Conservation (phyloP, 2,888 invertebrate species). For the Dasypolia templi region DNA sequence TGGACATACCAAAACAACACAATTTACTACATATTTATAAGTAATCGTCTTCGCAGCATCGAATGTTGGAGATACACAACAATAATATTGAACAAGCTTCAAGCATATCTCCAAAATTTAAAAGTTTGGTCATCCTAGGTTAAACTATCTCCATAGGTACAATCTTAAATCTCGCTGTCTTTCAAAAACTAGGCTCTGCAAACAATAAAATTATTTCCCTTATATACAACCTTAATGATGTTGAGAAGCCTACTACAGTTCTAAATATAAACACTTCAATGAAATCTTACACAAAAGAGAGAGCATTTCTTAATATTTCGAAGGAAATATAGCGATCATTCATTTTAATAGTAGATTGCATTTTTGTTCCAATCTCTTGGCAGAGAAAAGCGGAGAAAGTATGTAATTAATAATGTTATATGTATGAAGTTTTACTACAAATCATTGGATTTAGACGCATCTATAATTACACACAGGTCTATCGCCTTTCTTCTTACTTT, state of each 20-base stretch:
- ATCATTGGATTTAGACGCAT: slow-evolving; percentile 61
- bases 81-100: neutral
- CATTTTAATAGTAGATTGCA: slow-evolving; percentile 75
- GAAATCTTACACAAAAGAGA: slow-evolving; percentile 48
- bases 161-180: too few relatives aligned
- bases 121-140: too few relatives aligned
- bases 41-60: neutral
- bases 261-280: slow-evolving; percentile 23
- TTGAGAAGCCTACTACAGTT: neutral
- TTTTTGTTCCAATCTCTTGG: slow-evolving; percentile 69
- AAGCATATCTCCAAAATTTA: neutral
- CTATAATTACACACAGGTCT: slow-evolving; percentile 56
- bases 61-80: neutral
- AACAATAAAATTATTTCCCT: neutral
- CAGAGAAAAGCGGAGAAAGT: slow-evolving; percentile 79
- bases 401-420: slow-evolving; percentile 73
- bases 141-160: too few relatives aligned
- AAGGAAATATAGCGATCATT: slow-evolving; percentile 75
- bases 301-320: slow-evolving; percentile 61
- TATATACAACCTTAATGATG: neutral
- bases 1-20: neutral
- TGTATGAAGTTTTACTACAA: slow-evolving; percentile 69
- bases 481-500: slow-evolving; percentile 57
- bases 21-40: neutral
- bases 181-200: neutral